Evolutionary conservation across 2,113 vertebrate genomes (phyloP).

Genomic region (Typhlomys cinereus): DNA sequence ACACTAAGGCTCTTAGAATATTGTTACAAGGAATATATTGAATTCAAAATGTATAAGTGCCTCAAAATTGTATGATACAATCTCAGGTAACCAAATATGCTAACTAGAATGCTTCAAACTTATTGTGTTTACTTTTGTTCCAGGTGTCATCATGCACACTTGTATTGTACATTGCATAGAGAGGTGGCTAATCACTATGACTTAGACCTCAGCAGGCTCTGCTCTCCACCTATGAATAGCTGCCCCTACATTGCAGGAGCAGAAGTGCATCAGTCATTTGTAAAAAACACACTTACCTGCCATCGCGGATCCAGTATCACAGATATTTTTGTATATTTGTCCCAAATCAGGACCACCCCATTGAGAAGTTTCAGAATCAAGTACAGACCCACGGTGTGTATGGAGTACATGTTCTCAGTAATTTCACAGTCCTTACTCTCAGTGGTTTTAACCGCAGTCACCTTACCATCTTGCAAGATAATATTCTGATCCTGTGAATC

Average conservation of each 20-base stretch:
- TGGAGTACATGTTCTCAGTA: conserved; percentile 76
- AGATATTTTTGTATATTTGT: conserved; percentile 89
- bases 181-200: not conserved
- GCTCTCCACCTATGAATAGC: not conserved
- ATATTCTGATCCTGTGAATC: conserved; percentile 72
- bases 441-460: conserved; percentile 60
- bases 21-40: not conserved
- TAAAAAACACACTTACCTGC: conserved; percentile 81
- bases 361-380: conserved; percentile 83
- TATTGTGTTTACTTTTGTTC: not conserved
- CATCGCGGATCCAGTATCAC: conserved; percentile 82
- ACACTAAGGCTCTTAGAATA: not conserved
- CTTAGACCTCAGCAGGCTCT: not conserved
- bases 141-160: not conserved
- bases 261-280: not conserved
- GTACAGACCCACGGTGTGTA: conserved; percentile 88
- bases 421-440: conserved; percentile 80
- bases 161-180: not conserved
- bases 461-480: conserved; percentile 78
- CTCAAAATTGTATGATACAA: conserved; percentile 20
- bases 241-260: not conserved
- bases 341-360: conserved; percentile 89
- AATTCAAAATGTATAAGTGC: not conserved
- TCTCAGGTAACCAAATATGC: not conserved
- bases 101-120: not conserved